Evolutionary conservation across 2,797 vertebrate genomes (phyloP), one percentile per base, ranked within the genome.

Genomic region (Lacerta bilineata): DNA sequence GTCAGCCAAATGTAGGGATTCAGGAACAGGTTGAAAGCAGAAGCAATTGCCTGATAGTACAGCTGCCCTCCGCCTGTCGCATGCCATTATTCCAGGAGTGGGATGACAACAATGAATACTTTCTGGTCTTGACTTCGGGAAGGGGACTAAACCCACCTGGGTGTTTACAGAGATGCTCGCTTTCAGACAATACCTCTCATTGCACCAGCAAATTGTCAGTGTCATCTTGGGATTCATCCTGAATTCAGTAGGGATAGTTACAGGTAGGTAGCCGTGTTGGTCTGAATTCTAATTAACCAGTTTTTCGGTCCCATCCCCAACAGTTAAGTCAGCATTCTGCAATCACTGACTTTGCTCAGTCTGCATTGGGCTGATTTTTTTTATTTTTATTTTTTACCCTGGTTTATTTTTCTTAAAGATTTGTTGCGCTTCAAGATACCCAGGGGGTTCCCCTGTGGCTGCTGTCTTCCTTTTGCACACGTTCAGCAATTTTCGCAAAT

Each of bases 401-500:
- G 20, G 50, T 3, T 55, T 55, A 4, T 55, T 55, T 55, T 55
- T 55, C 13, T 55, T 55, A 61, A 61, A 61, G 59, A 61, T 23
- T 18, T 61, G 4, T 61, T 18, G 59, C 20, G 20, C 59, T 61
- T 61, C 59, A 18, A 23, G 59, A 61, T 23, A 61, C 59, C 59
- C 6, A 23, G 59, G 20, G 13, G 59, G 59, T 7, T 61, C 18
- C 59, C 59, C 59, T 7, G 59, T 6, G 25, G 15, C 36, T 2
- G 25, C 39, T 61, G 1, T 55, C 15, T 84, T 75, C 59, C 61
- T 33, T 27, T 76, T 8, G 6, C 18, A 4, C 20, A 25, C 9
- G 23, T 84, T 74, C 43, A 87, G 33, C 36, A 77, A 72, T 6
- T 78, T 69, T 78, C 55, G 7, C 36, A 25, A 43, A 80, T 90